Percentiles rank a stretch among this genome's conserved stretches.
Conservation (phyloP, 2,113 vertebrate species). For the Macquaria australasica region DNA sequence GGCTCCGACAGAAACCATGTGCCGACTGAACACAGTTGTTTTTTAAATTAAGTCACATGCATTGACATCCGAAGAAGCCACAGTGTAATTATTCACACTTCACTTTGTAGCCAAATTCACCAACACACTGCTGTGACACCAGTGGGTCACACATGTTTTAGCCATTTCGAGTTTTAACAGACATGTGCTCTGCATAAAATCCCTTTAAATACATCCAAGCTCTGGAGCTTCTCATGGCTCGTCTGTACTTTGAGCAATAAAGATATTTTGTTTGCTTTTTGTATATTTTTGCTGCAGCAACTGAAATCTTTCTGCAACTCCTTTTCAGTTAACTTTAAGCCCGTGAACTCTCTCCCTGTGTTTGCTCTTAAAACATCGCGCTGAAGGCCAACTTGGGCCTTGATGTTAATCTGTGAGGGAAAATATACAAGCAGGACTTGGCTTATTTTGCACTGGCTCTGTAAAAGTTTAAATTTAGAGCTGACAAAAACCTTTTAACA, state of each 20-base stretch:
- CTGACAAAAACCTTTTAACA: conserved; percentile 49
- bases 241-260: background rate
- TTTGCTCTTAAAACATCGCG: conserved; percentile 22
- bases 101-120: accelerated
- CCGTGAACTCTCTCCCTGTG: background rate
- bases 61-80: background rate
- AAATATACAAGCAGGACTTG: conserved; percentile 37
- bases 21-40: background rate
- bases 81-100: background rate
- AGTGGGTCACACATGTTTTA: background rate
- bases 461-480: conserved; percentile 66
- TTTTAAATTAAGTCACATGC: background rate
- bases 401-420: conserved; percentile 4
- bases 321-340: background rate
- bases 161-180: conserved; percentile 14
- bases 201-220: background rate
- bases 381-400: background rate
- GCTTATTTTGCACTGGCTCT: conserved; percentile 44
- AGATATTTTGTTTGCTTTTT: background rate
- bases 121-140: background rate
- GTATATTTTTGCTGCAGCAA: background rate
- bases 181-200: background rate
- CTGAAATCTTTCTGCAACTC: background rate
- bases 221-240: background rate
- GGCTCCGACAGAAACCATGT: conserved; percentile 21